phyloP scores from a whole-genome alignment of 2,113 vertebrate species.

The Urocolius indicus region DNA sequence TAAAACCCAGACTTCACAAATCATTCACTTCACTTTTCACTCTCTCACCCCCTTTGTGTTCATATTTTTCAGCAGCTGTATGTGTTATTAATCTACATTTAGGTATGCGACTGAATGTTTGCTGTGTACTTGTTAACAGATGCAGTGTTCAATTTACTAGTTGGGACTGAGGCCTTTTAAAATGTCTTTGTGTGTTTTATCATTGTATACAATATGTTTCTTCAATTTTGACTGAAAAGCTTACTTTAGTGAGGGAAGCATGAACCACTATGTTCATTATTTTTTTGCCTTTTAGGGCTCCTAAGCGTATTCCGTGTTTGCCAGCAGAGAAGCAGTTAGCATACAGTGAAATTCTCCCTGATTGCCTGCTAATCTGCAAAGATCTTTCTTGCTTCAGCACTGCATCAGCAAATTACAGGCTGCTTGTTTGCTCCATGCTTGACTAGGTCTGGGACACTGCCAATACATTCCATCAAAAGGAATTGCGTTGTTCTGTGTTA shows the following conservation, averaged over 20 bases:
- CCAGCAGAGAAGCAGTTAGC: background rate
- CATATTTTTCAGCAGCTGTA: background rate
- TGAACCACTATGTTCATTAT: background rate
- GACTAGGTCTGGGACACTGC: background rate
- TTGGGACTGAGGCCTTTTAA: slow-evolving; percentile 21
- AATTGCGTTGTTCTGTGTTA: background rate
- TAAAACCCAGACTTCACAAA: background rate
- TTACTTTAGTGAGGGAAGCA: background rate
- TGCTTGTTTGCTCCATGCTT: background rate
- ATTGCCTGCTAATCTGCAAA: slow-evolving; percentile 9
- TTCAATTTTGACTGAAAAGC: background rate
- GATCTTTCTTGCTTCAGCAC: slow-evolving; percentile 3
- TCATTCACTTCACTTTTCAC: background rate
- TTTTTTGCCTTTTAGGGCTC: background rate
- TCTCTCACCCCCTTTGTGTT: background rate
- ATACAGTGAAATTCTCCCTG: background rate
- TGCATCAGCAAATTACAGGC: background rate
- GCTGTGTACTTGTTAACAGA: background rate
- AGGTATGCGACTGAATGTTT: background rate
- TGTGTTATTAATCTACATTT: slow-evolving; percentile 37
- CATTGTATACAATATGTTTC: background rate
- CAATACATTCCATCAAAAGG: background rate
- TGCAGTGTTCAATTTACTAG: background rate
- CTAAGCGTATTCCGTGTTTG: background rate
- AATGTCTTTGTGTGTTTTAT: background rate